phyloP scores from a whole-genome alignment of 2,888 invertebrate species.

The Drosophila pseudotalamancana region DNA sequence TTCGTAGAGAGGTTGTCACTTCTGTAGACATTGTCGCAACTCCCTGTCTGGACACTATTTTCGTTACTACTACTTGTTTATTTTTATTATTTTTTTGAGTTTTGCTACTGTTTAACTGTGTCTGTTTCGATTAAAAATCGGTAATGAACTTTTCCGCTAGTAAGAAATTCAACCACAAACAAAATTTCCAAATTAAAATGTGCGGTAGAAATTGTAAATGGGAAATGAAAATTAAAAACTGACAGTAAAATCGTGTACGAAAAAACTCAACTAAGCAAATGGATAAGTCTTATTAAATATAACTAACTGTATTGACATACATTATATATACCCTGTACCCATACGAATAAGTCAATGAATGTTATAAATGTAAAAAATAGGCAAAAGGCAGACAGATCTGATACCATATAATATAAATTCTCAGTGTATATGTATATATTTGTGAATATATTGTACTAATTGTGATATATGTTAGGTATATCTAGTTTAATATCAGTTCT shows the following conservation, averaged over 20 bases:
- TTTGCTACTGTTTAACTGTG: not conserved
- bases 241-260: not conserved
- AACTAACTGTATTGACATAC: too few species aligned
- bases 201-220: not conserved
- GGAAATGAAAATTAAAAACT: not conserved
- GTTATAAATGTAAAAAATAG: too few species aligned
- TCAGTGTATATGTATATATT: too few species aligned
- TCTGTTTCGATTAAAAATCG: not conserved
- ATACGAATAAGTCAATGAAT: too few species aligned
- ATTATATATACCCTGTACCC: slow-evolving; percentile 11
- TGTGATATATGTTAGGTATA: too few species aligned
- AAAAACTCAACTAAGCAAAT: slow-evolving; percentile 8
- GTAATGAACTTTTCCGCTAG: slow-evolving; percentile 7
- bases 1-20: not conserved
- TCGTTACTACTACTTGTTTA: not conserved
- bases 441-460: too few species aligned
- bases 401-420: too few species aligned
- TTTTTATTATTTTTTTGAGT: not conserved
- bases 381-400: too few species aligned
- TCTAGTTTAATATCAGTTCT: too few species aligned
- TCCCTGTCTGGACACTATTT: not conserved
- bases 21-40: slow-evolving; percentile 12
- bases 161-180: slow-evolving; percentile 17
- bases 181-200: slow-evolving; percentile 4
- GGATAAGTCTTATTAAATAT: not conserved